Percentiles rank a stretch among this genome's conserved stretches.
Evolutionary conservation across 2,113 vertebrate genomes (phyloP).

Genomic region (Melanerpes aurifrons): DNA sequence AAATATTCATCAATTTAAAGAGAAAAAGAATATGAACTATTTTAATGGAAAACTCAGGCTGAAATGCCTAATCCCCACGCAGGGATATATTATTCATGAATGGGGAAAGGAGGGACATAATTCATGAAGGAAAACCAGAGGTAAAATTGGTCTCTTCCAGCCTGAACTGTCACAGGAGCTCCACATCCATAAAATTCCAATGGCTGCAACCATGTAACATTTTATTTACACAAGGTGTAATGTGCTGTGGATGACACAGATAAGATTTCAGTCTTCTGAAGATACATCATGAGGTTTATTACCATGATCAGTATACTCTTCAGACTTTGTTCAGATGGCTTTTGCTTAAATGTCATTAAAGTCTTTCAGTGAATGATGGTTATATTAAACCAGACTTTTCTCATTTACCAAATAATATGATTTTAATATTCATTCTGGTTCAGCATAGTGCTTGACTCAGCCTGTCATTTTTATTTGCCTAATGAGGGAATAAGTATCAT

Average conservation of each 20-base stretch:
- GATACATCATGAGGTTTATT: not conserved
- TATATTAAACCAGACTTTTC: not conserved
- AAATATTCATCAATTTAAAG: conserved; percentile 40
- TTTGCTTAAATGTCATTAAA: not conserved
- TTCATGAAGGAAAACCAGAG: not conserved
- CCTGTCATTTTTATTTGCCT: conserved; percentile 47
- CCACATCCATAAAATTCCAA: not conserved
- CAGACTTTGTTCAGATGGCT: not conserved
- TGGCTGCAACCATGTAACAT: not conserved
- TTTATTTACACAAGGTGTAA: not conserved
- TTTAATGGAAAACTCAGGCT: conserved; percentile 10
- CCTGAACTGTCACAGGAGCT: not conserved
- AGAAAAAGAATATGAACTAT: not conserved
- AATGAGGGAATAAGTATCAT: conserved; percentile 47
- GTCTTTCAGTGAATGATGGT: not conserved
- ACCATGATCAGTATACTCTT: not conserved
- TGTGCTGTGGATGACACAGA: not conserved
- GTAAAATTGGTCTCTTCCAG: not conserved
- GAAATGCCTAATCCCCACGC: not conserved
- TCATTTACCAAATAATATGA: not conserved
- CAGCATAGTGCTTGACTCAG: not conserved
- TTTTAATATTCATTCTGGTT: not conserved
- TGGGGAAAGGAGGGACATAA: not conserved
- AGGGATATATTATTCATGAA: conserved; percentile 39
- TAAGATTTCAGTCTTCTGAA: not conserved